Evolutionary conservation across 2,797 vertebrate genomes (phyloP).

Genomic region (Brotula barbata): DNA sequence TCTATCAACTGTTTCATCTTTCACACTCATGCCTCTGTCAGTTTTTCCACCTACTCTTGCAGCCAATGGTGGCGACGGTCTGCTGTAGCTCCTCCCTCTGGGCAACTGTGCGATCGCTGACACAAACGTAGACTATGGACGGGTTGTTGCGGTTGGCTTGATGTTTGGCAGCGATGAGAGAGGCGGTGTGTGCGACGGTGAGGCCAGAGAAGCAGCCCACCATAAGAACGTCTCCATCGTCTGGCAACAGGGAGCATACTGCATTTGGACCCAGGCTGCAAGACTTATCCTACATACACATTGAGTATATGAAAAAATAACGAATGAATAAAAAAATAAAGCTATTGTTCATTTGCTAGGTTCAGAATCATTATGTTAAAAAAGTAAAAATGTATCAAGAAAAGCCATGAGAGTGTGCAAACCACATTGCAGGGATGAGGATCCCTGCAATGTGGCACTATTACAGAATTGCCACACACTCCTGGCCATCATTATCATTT

Average conservation of each 20-base stretch:
- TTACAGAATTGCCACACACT: too few relatives aligned
- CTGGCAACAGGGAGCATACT: conserved; percentile 75
- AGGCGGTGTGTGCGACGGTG: conserved; percentile 84
- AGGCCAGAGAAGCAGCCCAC: conserved; percentile 81
- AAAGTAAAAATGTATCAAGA: too few relatives aligned
- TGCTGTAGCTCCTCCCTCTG: conserved; percentile 77
- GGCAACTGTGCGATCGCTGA: conserved; percentile 66
- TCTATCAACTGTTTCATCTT: too few relatives aligned
- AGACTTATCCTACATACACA: conserved; percentile 84
- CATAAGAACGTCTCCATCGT: conserved; percentile 82
- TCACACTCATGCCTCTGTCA: too few relatives aligned
- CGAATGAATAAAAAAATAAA: too few relatives aligned
- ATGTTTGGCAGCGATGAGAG: conserved; percentile 63
- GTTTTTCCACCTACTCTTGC: conserved; percentile 79
- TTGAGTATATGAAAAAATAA: not conserved
- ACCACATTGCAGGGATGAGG: too few relatives aligned
- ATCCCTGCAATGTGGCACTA: too few relatives aligned
- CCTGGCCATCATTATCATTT: too few relatives aligned
- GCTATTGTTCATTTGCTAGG: too few relatives aligned
- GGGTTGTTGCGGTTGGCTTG: conserved; percentile 24
- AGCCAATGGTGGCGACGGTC: conserved; percentile 79
- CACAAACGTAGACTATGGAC: conserved; percentile 80
- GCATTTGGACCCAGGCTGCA: conserved; percentile 86
- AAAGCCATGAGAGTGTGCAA: too few relatives aligned
- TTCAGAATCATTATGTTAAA: too few relatives aligned